Percentiles rank a stretch among this genome's conserved stretches.
Evolutionary conservation across 1,140 invertebrate species (phyloP).

Genomic region (Augochlora pura): DNA sequence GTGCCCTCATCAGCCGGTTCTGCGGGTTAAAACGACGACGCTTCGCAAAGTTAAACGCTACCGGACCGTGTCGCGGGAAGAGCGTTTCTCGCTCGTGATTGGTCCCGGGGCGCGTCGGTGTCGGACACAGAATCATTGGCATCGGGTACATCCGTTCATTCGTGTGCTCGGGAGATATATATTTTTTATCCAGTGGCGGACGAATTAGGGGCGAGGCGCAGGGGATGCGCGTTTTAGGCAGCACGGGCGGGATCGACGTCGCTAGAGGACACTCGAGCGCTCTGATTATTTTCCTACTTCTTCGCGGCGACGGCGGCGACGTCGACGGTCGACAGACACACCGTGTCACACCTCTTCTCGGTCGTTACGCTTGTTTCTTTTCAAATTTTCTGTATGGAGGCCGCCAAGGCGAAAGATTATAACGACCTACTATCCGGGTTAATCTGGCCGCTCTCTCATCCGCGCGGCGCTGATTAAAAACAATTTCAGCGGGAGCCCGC

Average conservation of each 20-base stretch:
- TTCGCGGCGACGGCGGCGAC: too few relatives aligned
- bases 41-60: constrained; percentile 63
- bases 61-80: constrained; percentile 60
- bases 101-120: neutral
- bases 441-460: neutral
- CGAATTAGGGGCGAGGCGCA: too few relatives aligned
- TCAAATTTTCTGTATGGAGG: neutral
- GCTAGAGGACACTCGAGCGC: constrained; percentile 24
- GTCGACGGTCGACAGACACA: neutral
- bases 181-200: neutral
- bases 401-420: constrained; percentile 1
- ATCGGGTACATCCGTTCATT: constrained; percentile 7
- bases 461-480: neutral
- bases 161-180: neutral
- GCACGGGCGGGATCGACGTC: neutral
- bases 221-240: constrained; percentile 14
- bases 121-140: constrained; percentile 40
- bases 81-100: constrained; percentile 43
- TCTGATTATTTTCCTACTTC: constrained; percentile 36
- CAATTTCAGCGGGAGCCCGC: neutral
- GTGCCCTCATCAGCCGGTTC: constrained; percentile 60
- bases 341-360: neutral
- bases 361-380: constrained; percentile 29
- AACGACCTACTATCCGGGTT: constrained; percentile 2
- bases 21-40: constrained; percentile 50